Evolutionary conservation across 2,888 invertebrate genomes (phyloP), one percentile per base, ranked within the genome.

Genomic region (Pseudococcus viburni): DNA sequence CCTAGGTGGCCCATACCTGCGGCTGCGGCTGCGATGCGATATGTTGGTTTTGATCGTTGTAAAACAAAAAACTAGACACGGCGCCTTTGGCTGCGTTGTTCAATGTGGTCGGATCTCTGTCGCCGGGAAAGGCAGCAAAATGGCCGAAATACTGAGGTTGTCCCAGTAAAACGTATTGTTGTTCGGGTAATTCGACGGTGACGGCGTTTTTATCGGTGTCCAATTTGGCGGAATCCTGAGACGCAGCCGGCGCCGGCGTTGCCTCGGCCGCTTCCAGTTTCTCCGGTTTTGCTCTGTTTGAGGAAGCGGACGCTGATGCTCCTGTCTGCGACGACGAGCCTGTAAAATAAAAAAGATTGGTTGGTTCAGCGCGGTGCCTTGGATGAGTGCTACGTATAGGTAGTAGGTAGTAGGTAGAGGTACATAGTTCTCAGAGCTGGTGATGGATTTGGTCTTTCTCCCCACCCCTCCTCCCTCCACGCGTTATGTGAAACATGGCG

Each of bases 111-210:
- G 90, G 89, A 48, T 90, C 89, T n/a, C 88, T 80, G 9, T 19
- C 64, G n/a, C 68, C 89, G 17, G 84, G 90, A 48, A 88, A 89
- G 4, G 19, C 77, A 11, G 89, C 86, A 55, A 86, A 89, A 89
- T 90, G 89, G 39, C 91, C 91, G 84, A 90, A 91, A 51, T 92
- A 93, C 64, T 93, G 92, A 0, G 92, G 92, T 89, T 92, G 93
- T 90, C 92, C 94, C 90, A 94, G 93, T 0, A 94, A 92, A 46
- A 94, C 93, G 90, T 88, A 90, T 89, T 89, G 89, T 55, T 87
- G 87, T 48, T 68, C 51, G 48, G 87, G 87, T 6, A 48, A 17
- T n/a, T 86, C 77, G n/a, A 51, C 55, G 15, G 48, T 51, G 55
- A 26, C 26, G 11, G 51, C 12, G 26, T 85, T 59, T 55, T 85